Base-by-base conservation (phyloP, 2,113 vertebrate genomes). In the Laterallus jamaicensis region DNA sequence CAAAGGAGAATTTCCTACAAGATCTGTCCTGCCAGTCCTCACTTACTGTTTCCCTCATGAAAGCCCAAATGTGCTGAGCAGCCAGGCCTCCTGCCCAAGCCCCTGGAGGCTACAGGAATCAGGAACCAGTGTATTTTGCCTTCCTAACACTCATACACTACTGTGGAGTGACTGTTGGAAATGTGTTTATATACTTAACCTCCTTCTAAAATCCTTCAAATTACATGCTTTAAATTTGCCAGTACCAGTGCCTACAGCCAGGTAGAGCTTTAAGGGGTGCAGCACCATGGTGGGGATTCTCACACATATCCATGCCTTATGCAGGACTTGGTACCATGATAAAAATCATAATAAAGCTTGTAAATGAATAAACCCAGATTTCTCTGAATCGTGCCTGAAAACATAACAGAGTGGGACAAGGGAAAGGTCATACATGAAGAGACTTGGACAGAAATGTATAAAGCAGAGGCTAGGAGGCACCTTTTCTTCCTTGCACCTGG, bases 31-130 rank as follows among this genome's bases (percentile, higher is more conserved):
- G 32, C 32, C 66, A 76, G 26, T 22, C 37, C 29, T 76, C 26
- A 8, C 1, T 5, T 0, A 4, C 19, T 3, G 5, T 18, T 84
- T 10, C 44, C 39, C 26, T 19, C 8, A 4, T 15, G 17, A 44
- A 67, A 73, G 64, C 10, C 16, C 0, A 0, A 6, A 0, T 0
- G 64, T 56, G n/a, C 60, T 1, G 1, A 44, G 54, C 44, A n/a
- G 66, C 35, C 26, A 35, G 52, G n/a, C 31, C 42, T 44, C 52
- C 29, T 2, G 3, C n/a, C 32, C 16, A 11, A 12, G 14, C 3
- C 20, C 31, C 1, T 6, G 19, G 35, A 37, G 17, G 49, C 40
- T 68, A 31, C 21, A 7, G 42, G 26, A 22, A 69, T 15, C 10
- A 19, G 31, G 5, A 73, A 39, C 42, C 1, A 3, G 29, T 19